These are phyloP conservation scores for Incurvaria masculella DNA, from an alignment of 2,888 invertebrate species.

Conservation along the genomic window DNA sequence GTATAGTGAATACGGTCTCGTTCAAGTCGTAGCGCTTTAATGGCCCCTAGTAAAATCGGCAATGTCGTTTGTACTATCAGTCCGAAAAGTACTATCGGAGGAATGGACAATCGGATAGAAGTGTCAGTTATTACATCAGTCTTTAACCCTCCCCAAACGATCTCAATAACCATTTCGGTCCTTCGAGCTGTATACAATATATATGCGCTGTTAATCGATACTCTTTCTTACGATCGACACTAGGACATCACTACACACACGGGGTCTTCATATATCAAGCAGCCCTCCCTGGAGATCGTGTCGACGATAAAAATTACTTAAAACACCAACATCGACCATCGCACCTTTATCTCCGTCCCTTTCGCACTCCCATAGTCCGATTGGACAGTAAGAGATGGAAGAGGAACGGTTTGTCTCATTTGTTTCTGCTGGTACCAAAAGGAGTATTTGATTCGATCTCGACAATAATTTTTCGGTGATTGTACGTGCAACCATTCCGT, in stretches of 20 bases:
- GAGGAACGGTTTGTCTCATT: conserved; percentile 9
- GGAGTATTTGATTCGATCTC: conserved; percentile 22
- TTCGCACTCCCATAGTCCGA: conserved; percentile 19
- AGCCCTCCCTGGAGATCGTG: conserved; percentile 48
- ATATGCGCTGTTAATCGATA: no score
- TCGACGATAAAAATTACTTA: conserved; percentile 56
- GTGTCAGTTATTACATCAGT: no score
- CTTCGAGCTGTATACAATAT: no score
- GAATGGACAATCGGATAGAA: no score
- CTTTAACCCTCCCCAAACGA: no score
- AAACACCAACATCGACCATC: conserved; percentile 53
- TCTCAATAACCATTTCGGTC: no score
- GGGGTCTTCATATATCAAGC: conserved; percentile 47
- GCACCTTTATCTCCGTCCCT: conserved; percentile 24
- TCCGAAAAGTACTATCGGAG: no score
- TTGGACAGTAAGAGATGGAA: conserved; percentile 21
- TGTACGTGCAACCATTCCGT: conserved; percentile 12
- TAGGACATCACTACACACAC: conserved; percentile 30
- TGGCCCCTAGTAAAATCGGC: no score
- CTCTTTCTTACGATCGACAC: no score
- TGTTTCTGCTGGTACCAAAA: conserved; percentile 27
- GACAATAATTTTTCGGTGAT: conserved; percentile 10
- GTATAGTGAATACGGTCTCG: no score
- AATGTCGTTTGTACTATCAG: no score
- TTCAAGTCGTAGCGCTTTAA: no score